phyloP scores from a whole-genome alignment of 2,113 vertebrate species.

The Papio anubis region DNA sequence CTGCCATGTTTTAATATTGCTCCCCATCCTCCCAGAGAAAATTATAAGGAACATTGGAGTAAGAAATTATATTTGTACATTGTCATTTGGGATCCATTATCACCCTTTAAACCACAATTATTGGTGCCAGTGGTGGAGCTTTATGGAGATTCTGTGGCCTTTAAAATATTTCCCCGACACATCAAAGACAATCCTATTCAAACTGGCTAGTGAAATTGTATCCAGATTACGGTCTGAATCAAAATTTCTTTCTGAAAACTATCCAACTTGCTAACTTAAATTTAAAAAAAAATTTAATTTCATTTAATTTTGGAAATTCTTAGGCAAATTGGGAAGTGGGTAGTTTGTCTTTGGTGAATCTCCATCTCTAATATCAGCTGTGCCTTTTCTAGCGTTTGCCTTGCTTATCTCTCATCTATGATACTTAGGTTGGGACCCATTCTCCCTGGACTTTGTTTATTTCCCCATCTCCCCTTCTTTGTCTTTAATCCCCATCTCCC shows the following conservation, averaged over 20 bases:
- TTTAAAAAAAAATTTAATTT: background rate
- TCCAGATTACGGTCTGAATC: background rate
- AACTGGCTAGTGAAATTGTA: background rate
- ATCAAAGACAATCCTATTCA: background rate
- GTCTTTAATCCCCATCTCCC: background rate
- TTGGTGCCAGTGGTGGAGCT: background rate
- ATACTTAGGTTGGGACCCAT: background rate
- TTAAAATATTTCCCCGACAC: background rate
- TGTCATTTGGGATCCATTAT: slow-evolving; percentile 10
- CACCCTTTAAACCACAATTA: background rate
- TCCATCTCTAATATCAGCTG: background rate
- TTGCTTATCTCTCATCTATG: background rate
- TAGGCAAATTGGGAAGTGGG: background rate
- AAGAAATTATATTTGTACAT: slow-evolving; percentile 21
- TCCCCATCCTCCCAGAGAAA: background rate
- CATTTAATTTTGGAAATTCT: background rate
- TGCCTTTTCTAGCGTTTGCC: background rate
- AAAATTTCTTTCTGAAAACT: background rate
- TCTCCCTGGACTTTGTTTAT: background rate
- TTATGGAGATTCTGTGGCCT: background rate
- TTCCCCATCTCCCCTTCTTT: background rate
- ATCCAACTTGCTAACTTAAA: background rate
- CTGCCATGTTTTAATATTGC: background rate
- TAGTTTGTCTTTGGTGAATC: background rate
- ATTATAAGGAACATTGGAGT: slow-evolving; percentile 51